phyloP scores from a whole-genome alignment of 2,888 invertebrate genomes.

The Metacarcinus magister region DNA sequence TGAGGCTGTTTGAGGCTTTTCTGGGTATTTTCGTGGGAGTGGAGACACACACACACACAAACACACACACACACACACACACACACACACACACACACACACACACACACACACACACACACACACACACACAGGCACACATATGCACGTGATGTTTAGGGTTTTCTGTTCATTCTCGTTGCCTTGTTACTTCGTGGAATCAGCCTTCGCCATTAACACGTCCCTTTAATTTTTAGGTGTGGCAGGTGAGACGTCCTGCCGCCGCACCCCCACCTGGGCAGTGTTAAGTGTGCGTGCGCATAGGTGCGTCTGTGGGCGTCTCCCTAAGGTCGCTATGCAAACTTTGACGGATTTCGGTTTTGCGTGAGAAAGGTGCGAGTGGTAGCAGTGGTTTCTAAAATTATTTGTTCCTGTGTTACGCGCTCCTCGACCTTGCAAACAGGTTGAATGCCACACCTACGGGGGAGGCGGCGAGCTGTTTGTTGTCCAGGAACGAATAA shows the following conservation, averaged over 20 bases:
- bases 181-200: neutral
- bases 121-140: constrained; percentile 34
- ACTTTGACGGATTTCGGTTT: neutral
- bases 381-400: neutral
- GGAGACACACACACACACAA: neutral
- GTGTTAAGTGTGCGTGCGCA: neutral
- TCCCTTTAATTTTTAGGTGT: neutral
- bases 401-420: neutral
- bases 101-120: constrained; percentile 49
- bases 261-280: neutral
- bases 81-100: constrained; percentile 45
- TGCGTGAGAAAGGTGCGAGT: neutral
- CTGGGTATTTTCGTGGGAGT: too few species aligned
- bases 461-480: neutral
- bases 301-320: neutral
- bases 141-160: neutral
- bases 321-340: neutral
- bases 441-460: neutral
- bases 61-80: constrained; percentile 44
- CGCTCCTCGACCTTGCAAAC: neutral
- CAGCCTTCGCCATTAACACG: constrained; percentile 6
- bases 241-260: neutral
- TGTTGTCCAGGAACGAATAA: neutral
- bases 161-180: neutral
- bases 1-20: too few species aligned